Percentiles rank a stretch among this genome's conserved stretches.
Evolutionary conservation across 1,140 invertebrate genomes (phyloP).

Genomic region (Brachionus asplanchnoidis): DNA sequence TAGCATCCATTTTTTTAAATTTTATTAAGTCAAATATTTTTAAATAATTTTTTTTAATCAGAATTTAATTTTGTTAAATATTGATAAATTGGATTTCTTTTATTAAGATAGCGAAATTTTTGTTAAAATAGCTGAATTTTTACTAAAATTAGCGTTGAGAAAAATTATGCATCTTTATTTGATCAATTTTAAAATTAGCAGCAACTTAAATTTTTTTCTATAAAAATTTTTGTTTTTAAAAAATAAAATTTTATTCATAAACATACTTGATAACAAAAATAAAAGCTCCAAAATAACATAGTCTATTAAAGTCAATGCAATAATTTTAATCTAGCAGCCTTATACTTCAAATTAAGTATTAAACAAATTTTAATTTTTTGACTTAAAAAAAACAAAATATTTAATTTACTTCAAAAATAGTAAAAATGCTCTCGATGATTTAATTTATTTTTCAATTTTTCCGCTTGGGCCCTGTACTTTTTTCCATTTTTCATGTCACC

Average conservation of each 20-base stretch:
- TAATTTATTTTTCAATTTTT: background rate
- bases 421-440: constrained; percentile 2
- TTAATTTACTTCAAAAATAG: background rate
- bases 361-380: background rate
- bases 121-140: too few species aligned
- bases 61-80: too few species aligned
- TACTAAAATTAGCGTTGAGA: too few species aligned
- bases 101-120: too few species aligned
- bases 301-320: background rate
- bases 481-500: background rate
- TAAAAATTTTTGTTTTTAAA: too few species aligned
- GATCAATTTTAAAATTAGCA: too few species aligned
- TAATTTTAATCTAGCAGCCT: background rate
- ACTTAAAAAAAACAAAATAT: background rate
- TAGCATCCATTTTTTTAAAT: too few species aligned
- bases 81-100: too few species aligned
- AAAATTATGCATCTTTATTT: too few species aligned
- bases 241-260: background rate
- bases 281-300: background rate
- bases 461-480: background rate
- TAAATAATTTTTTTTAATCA: too few species aligned
- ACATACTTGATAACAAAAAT: background rate
- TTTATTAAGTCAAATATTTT: too few species aligned
- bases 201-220: too few species aligned
- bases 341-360: background rate